Evolutionary conservation across 2,797 vertebrate genomes (phyloP), one percentile per base, ranked within the genome.

Genomic region (Oreonectes daqikongensis): DNA sequence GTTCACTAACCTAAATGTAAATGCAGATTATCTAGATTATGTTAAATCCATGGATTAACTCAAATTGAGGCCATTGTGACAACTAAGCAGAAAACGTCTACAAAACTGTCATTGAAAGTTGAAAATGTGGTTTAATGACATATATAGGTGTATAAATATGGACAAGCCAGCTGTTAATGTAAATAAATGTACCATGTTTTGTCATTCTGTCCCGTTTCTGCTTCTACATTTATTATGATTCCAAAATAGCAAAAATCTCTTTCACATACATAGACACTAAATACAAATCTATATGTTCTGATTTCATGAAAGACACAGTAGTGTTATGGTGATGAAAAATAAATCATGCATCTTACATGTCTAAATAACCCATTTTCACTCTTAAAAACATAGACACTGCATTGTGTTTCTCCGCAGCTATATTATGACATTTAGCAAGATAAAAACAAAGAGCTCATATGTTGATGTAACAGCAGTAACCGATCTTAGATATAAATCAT

Each of bases 171-270:
- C 18, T 11, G 24, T 24, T 35, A 30, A 32, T 24, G 26, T 10
- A 59, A 57, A 42, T 65, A 48, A 32, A 28, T 38, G 28, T 5
- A 5, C 4, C 5, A 11, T 18, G 35, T 48, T 72, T 28, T 6
- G 24, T 10, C 20, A 35, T 55, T 22, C 1, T 18, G 18, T 65
- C 50, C 32, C 44, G 7, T 57, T 22, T 52, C 26, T 63, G 66
- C 32, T 77, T 70, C 17, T 77, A 55, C 32, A 12, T 77, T 77
- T 77, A 70, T 77, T 69, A 38, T 38, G 55, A 57, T 48, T 75
- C 53, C 28, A 70, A 77, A 77, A 64, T 77, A 70, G 67, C 57
- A 67, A 55, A 24, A 17, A 28, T 67, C 24, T 63, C 55, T 61
- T 53, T 63, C 35, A 70, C 46, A 77, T 64, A 77, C 57, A 77